Percentiles rank a stretch among this genome's conserved stretches.
Evolutionary conservation across 2,797 vertebrate genomes (phyloP).

Genomic region (Sylvilagus floridanus): DNA sequence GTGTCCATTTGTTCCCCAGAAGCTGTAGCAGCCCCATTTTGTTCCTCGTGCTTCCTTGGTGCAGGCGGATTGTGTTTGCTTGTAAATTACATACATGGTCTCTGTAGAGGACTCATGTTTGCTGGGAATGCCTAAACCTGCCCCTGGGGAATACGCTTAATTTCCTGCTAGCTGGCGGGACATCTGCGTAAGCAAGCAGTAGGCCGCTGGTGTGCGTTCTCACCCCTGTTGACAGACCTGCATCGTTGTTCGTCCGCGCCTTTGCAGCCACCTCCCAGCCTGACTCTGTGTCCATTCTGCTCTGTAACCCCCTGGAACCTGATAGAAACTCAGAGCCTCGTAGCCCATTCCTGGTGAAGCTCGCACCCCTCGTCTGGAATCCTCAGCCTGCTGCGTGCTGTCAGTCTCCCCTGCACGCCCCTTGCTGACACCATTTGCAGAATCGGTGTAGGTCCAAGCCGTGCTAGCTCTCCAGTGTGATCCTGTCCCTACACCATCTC

Average conservation of each 20-base stretch:
- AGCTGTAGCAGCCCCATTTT: not conserved
- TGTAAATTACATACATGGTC: not conserved
- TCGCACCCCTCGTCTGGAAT: not conserved
- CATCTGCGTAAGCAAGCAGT: not conserved
- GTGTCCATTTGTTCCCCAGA: not conserved
- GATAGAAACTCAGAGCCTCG: not conserved
- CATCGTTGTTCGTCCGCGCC: not conserved
- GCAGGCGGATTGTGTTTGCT: not conserved
- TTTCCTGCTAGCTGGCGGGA: not conserved
- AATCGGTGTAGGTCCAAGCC: not conserved
- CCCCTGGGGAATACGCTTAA: not conserved
- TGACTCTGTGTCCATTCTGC: not conserved
- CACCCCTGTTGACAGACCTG: not conserved
- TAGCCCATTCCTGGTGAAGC: not conserved
- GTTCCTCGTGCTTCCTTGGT: not conserved
- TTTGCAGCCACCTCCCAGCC: not conserved
- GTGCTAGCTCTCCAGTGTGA: no score
- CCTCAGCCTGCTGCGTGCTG: accelerated
- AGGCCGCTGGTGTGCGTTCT: not conserved
- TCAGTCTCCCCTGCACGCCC: no score
- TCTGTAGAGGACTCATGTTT: not conserved
- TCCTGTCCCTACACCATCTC: not conserved
- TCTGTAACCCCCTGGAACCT: not conserved
- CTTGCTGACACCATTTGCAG: not conserved
- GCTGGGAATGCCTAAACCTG: not conserved